Percentiles rank a stretch among this genome's conserved stretches.
These are phyloP conservation scores for Taphrorychus bicolor DNA, from an alignment of 2,888 invertebrate species.

Conservation along the genomic window DNA sequence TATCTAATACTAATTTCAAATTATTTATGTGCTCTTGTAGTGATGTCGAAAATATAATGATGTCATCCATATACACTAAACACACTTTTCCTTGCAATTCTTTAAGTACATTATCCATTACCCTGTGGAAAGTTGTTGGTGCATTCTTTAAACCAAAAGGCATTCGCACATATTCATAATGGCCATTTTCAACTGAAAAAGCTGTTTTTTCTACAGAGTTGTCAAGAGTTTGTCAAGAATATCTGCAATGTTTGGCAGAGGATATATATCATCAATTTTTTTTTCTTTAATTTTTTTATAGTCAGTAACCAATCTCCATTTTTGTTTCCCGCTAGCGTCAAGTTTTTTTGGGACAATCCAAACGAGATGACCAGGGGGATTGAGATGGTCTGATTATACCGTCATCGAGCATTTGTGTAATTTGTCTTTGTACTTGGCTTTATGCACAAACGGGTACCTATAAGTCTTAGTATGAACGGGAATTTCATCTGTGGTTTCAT, in stretches of 20 bases:
- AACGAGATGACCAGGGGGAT: slow-evolving; percentile 40
- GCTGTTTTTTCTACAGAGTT: slow-evolving; percentile 50
- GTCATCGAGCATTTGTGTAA: slow-evolving; percentile 21
- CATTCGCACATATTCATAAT: slow-evolving; percentile 53
- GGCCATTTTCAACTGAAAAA: slow-evolving; percentile 50
- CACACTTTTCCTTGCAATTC: background rate
- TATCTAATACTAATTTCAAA: no score
- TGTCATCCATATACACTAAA: no score
- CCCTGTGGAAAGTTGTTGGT: slow-evolving; percentile 48
- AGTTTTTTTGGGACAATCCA: slow-evolving; percentile 44
- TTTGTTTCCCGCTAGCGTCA: slow-evolving; percentile 20
- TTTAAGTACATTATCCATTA: slow-evolving; percentile 8
- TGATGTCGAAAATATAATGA: no score
- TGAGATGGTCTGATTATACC: slow-evolving; percentile 40
- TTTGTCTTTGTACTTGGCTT: slow-evolving; percentile 9
- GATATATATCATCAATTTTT: background rate
- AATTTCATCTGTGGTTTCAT: slow-evolving; percentile 10
- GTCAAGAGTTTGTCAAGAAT: background rate
- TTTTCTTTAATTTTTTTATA: background rate
- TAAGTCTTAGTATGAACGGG: slow-evolving; percentile 2
- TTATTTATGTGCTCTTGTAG: no score
- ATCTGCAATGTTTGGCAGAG: background rate
- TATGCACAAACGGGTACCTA: slow-evolving; percentile 10
- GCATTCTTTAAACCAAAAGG: slow-evolving; percentile 57
- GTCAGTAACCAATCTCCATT: background rate